phyloP scores from a whole-genome alignment of 2,113 vertebrate species.

The Marcusenius ussheri region DNA sequence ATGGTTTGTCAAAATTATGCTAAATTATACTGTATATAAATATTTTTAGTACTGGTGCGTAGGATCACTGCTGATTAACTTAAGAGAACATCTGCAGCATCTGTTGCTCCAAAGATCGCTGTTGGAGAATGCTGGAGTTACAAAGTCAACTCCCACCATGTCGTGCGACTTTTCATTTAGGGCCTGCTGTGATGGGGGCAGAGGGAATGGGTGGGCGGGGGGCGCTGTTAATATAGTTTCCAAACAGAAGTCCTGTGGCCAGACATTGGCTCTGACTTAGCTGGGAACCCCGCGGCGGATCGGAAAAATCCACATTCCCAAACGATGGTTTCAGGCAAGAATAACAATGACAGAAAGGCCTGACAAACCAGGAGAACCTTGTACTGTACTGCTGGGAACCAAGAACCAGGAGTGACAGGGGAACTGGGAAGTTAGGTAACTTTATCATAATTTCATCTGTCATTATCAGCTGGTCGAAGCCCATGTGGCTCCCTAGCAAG shows the following conservation, averaged over 20 bases:
- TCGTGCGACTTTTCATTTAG: background rate
- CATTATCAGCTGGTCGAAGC: background rate
- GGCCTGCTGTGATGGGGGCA: background rate
- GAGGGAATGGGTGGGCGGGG: no score
- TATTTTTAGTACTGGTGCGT: background rate
- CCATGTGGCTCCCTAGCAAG: background rate
- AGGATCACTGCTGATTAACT: background rate
- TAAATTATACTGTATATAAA: background rate
- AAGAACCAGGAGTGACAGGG: background rate
- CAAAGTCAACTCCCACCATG: background rate
- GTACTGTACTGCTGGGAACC: background rate
- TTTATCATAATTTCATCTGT: background rate
- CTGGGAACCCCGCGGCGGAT: conserved; percentile 7
- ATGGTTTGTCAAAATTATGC: background rate
- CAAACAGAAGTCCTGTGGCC: conserved; percentile 19
- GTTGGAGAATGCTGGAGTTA: background rate
- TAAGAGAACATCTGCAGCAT: background rate
- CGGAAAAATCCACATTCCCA: conserved; percentile 31
- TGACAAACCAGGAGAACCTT: background rate
- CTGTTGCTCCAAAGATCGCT: background rate
- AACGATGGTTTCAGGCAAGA: conserved; percentile 29
- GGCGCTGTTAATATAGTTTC: background rate
- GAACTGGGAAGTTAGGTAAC: background rate
- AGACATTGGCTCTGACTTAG: conserved; percentile 22
- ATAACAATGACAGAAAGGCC: conserved; percentile 26